Evolutionary conservation across 2,888 invertebrate genomes (phyloP).

Genomic region (Diaphora mendica): DNA sequence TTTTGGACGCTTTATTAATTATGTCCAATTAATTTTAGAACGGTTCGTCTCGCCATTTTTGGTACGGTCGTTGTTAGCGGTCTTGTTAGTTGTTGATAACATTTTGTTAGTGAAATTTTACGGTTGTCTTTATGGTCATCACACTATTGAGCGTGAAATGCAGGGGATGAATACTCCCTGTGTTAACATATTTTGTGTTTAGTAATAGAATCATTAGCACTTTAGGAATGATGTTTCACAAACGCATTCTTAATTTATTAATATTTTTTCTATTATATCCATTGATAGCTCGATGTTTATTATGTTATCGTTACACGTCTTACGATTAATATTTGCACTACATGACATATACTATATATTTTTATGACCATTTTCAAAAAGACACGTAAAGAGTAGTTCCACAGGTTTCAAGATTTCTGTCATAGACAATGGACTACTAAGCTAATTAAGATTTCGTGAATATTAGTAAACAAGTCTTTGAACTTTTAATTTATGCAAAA

Average conservation of each 20-base stretch:
- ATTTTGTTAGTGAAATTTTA: conserved; percentile 36
- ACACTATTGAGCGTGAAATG: conserved; percentile 2
- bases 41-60: conserved; percentile 75
- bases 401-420: neutral
- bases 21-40: conserved; percentile 84
- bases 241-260: too few relatives aligned
- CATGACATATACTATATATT: neutral
- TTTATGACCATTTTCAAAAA: neutral
- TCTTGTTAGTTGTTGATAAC: conserved; percentile 51
- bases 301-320: too few relatives aligned
- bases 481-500: conserved; percentile 34
- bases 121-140: conserved; percentile 14
- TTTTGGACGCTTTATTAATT: conserved; percentile 85
- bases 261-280: too few relatives aligned
- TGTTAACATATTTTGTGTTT: neutral
- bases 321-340: neutral
- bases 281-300: too few relatives aligned
- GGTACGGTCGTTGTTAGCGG: conserved; percentile 62
- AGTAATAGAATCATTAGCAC: neutral
- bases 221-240: neutral
- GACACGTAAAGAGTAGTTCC: neutral
- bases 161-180: neutral
- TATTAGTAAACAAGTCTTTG: conserved; percentile 13
- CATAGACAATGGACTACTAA: conserved; percentile 16
- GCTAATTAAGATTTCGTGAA: neutral